phyloP scores from a whole-genome alignment of 1,140 invertebrate genomes.

The Trichomalopsis sarcophagae region DNA sequence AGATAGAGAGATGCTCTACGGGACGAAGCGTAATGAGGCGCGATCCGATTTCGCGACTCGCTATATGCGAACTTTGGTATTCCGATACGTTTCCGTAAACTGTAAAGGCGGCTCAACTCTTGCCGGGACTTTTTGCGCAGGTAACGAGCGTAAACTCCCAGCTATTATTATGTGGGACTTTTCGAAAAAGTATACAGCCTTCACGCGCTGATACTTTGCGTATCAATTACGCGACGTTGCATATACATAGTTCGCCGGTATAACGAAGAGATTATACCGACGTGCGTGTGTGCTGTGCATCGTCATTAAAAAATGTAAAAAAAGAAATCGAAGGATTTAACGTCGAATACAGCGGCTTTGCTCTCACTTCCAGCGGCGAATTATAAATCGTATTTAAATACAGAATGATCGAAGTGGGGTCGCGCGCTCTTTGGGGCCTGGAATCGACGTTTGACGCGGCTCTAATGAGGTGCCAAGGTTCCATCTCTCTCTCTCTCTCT shows the following conservation, averaged over 20 bases:
- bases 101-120: constrained; percentile 9
- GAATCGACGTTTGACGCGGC: constrained; percentile 66
- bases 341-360: background rate
- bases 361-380: background rate
- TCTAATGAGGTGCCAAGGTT: constrained; percentile 68
- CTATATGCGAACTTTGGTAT: constrained; percentile 19
- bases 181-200: background rate
- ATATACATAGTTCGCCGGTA: too few species aligned
- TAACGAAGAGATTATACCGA: too few species aligned
- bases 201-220: too few species aligned
- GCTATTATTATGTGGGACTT: background rate
- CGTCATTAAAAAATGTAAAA: background rate
- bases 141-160: background rate
- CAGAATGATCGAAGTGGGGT: constrained; percentile 1
- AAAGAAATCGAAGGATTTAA: background rate
- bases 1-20: background rate
- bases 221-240: too few species aligned
- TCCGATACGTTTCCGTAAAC: constrained; percentile 31
- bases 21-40: constrained; percentile 5
- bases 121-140: background rate
- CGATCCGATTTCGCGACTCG: constrained; percentile 17
- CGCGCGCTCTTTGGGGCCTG: background rate
- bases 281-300: too few species aligned
- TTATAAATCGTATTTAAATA: constrained; percentile 36
- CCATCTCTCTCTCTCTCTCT: background rate